Evolutionary conservation across 2,888 invertebrate genomes (phyloP), one percentile per base, ranked within the genome.

Genomic region (Atrina japonica): DNA sequence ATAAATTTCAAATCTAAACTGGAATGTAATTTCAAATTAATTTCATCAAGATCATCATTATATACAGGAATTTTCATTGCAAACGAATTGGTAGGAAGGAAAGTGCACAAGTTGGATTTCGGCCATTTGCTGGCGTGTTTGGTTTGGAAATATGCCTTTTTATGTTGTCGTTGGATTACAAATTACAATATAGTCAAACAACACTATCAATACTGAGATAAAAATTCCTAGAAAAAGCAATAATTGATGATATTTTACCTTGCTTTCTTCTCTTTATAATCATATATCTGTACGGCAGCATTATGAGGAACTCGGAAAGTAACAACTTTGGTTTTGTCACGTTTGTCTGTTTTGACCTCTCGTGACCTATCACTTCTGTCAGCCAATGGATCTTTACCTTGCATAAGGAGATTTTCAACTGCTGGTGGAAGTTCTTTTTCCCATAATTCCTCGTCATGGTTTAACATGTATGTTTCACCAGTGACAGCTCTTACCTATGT

Each of bases 281-380:
- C 92, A 81, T 92, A 92, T 50, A 92, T 90, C 85, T 92, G 92
- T 14, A 92, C 92, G 58, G 91, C 91, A 11, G 92, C 91, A 85
- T 92, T 92, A 82, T 92, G 92, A 21, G 92, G 92, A 11, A 92
- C 92, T 66, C 91, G 85, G 82, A 91, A 91, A 1, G 90, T 88
- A 16, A 92, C 85, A 3, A 91, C 91, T 35, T 83, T 76, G 0
- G 90, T 90, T 76, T 89, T 89, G 70, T 91, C 90, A 11, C 90
- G 78, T 59, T 72, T 72, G 9, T 47, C 25, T 40, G 75, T 18
- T 18, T 77, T 76, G 21, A 60, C 61, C 1, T 43, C 41, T 11
- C 25, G 25, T n/a, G 66, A 40, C 3, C 86, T 71, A n/a, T 80
- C 78, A 21, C 86, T 83, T n/a, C 92, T 81, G 74, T 92, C 92